Evolutionary conservation across 2,113 vertebrate genomes (phyloP).

Genomic region (Mustela nigripes): DNA sequence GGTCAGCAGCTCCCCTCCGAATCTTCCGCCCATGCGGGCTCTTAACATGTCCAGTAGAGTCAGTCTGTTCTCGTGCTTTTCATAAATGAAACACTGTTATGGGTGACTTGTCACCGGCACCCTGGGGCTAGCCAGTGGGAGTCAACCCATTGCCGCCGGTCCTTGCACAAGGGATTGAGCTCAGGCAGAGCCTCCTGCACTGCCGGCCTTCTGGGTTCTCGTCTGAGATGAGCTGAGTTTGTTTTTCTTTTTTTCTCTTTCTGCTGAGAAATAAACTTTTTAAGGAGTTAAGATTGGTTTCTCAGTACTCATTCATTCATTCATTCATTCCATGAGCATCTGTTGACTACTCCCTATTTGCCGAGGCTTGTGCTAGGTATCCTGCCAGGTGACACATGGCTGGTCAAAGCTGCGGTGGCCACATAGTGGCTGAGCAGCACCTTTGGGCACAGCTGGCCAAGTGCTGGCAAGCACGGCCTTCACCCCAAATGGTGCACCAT

Average conservation of each 20-base stretch:
- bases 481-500: slow-evolving; percentile 21
- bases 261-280: slow-evolving; percentile 55
- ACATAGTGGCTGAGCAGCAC: slow-evolving; percentile 43
- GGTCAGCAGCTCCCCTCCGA: background rate
- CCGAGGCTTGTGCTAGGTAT: background rate
- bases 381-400: background rate
- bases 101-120: slow-evolving; percentile 52
- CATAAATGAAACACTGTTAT: slow-evolving; percentile 17
- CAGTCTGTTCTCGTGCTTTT: background rate
- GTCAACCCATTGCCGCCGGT: background rate
- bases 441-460: slow-evolving; percentile 71
- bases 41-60: background rate
- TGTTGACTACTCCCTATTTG: slow-evolving; percentile 31
- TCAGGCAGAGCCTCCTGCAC: background rate
- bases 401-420: background rate
- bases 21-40: background rate
- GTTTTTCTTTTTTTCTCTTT: background rate
- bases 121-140: slow-evolving; percentile 49
- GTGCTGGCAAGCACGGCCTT: slow-evolving; percentile 66
- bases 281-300: slow-evolving; percentile 25
- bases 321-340: slow-evolving; percentile 53
- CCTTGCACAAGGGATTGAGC: background rate
- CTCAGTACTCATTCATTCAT: background rate
- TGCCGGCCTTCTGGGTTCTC: slow-evolving; percentile 9
- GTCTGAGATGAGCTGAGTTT: background rate